A percentile compares a stretch with the other conserved stretches of the same genome.
These are phyloP conservation scores for Augochlorella aurata DNA, from an alignment of 2,888 invertebrate genomes.

Conservation along the genomic window DNA sequence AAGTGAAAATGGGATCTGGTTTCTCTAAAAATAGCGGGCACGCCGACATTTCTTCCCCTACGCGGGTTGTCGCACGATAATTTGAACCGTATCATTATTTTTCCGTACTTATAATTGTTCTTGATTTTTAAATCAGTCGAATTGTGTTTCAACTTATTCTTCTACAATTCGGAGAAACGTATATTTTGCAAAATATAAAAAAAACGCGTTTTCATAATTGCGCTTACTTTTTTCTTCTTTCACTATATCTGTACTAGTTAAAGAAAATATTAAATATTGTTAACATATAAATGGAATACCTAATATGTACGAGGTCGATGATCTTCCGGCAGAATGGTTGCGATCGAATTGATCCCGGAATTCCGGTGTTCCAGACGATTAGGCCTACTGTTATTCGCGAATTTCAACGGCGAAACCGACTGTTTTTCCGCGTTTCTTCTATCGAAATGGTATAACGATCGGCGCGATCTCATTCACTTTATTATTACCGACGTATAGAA, in stretches of 20 bases:
- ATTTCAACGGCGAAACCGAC: not conserved
- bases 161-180: too few species aligned
- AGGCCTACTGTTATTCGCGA: not conserved
- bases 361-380: constrained; percentile 59
- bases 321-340: constrained; percentile 35
- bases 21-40: not conserved
- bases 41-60: not conserved
- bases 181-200: too few species aligned
- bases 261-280: too few species aligned
- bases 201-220: too few species aligned
- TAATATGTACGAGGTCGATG: constrained; percentile 10
- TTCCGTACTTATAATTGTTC: too few species aligned
- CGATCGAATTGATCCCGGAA: constrained; percentile 19
- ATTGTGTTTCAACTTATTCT: too few species aligned
- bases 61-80: not conserved
- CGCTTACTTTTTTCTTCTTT: too few species aligned
- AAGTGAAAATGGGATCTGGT: not conserved
- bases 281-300: too few species aligned
- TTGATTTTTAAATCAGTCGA: too few species aligned
- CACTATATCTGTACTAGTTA: too few species aligned
- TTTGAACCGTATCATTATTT: not conserved
- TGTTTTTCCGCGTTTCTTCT: not conserved
- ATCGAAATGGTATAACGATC: not conserved
- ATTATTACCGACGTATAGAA: not conserved
- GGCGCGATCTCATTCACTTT: not conserved